phyloP scores from a whole-genome alignment of 2,888 invertebrate species.

The Ecdyonurus torrentis region DNA sequence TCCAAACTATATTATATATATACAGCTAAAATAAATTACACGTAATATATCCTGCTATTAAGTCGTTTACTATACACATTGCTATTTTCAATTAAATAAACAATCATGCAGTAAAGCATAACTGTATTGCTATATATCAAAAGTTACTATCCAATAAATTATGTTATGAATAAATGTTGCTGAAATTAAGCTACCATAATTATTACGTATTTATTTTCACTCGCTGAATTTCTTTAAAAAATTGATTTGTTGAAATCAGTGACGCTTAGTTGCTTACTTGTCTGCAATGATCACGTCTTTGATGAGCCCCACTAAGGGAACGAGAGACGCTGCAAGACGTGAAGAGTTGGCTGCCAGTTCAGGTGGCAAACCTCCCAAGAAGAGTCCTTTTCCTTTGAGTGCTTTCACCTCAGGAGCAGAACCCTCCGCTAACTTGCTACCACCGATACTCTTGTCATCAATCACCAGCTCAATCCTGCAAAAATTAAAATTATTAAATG shows the following conservation, averaged over 20 bases:
- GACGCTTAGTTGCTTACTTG: slow-evolving; percentile 35
- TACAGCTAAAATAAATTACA: too few relatives aligned
- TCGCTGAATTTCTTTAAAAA: too few relatives aligned
- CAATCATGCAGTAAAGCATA: too few relatives aligned
- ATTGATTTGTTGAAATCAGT: not conserved
- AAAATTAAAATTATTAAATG: not conserved
- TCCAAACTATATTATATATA: too few relatives aligned
- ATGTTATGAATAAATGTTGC: too few relatives aligned
- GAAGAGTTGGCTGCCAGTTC: slow-evolving; percentile 32
- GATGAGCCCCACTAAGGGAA: slow-evolving; percentile 58
- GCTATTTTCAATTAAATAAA: too few relatives aligned
- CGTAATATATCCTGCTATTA: too few relatives aligned
- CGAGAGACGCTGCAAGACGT: slow-evolving; percentile 34
- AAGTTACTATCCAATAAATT: too few relatives aligned
- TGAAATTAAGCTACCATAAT: too few relatives aligned
- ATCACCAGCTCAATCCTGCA: slow-evolving; percentile 43
- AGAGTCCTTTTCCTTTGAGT: slow-evolving; percentile 43
- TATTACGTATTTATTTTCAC: too few relatives aligned
- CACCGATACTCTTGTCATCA: slow-evolving; percentile 49
- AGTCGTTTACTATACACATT: too few relatives aligned
- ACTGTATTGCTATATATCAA: too few relatives aligned
- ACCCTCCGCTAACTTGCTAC: slow-evolving; percentile 36
- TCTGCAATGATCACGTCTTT: slow-evolving; percentile 70
- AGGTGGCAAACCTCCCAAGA: slow-evolving; percentile 49
- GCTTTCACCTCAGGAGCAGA: slow-evolving; percentile 35